phyloP scores from a whole-genome alignment of 2,797 vertebrate genomes.

The Aythya fuligula region DNA sequence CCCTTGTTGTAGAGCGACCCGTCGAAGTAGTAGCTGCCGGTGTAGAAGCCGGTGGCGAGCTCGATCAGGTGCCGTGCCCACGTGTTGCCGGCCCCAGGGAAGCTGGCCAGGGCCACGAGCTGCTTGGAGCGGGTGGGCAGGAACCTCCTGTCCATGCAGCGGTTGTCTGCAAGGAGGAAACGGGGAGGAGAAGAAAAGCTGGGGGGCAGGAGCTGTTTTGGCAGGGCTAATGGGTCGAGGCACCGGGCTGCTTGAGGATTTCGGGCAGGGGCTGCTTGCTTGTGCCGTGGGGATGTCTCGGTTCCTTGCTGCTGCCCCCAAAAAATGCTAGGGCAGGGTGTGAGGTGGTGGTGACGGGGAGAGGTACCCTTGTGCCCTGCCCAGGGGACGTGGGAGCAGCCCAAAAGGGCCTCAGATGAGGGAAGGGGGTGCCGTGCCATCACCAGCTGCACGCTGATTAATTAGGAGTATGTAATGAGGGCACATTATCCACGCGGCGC shows the following conservation, averaged over 20 bases:
- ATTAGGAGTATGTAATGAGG: not conserved
- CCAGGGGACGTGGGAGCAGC: not conserved
- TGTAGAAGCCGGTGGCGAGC: conserved; percentile 95
- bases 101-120: conserved; percentile 93
- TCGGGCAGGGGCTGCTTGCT: not conserved
- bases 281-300: accelerated
- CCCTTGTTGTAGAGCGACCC: conserved; percentile 99
- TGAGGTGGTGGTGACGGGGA: accelerated
- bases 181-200: not conserved
- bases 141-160: conserved; percentile 96
- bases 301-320: accelerated
- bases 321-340: not conserved
- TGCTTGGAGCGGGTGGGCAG: conserved; percentile 88
- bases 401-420: not conserved
- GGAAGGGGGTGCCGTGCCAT: not conserved
- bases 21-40: conserved; percentile 97
- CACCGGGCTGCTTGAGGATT: too few relatives aligned
- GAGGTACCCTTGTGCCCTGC: not conserved
- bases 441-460: not conserved
- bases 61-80: conserved; percentile 97
- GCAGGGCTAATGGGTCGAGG: too few relatives aligned
- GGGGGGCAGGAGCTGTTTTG: too few relatives aligned
- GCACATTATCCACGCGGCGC: accelerated
- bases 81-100: conserved; percentile 95
- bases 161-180: conserved; percentile 85